A percentile compares a stretch with the other conserved stretches of the same genome.
Conservation (phyloP, 2,113 vertebrate species). For the Chlamydotis undulata region DNA sequence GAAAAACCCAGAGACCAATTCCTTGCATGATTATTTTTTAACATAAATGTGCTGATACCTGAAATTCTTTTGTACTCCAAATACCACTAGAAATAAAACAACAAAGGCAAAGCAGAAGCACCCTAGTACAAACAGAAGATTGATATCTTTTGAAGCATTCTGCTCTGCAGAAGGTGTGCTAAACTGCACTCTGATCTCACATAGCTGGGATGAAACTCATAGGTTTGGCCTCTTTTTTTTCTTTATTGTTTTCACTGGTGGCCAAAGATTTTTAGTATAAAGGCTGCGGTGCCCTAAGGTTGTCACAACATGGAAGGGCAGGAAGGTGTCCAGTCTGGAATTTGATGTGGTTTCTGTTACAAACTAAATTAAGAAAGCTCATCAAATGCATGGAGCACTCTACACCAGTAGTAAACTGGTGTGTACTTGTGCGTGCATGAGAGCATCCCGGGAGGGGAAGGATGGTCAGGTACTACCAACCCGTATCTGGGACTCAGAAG, state of each 20-base stretch:
- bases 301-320: neutral
- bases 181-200: neutral
- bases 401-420: neutral
- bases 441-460: neutral
- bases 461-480: neutral
- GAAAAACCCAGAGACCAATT: neutral
- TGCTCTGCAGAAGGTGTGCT: neutral
- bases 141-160: neutral
- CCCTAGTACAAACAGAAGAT: neutral
- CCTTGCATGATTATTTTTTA: neutral
- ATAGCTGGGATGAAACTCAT: neutral
- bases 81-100: neutral
- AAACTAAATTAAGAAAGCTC: neutral
- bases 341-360: neutral
- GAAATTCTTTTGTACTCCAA: neutral
- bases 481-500: accelerated
- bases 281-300: neutral
- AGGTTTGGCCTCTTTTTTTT: neutral
- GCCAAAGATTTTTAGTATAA: neutral
- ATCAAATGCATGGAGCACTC: neutral
- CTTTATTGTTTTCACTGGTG: neutral
- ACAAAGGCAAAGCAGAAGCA: neutral
- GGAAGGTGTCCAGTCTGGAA: neutral
- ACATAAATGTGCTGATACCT: neutral
- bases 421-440: neutral